Evolutionary conservation across 2,888 invertebrate genomes (phyloP).

Genomic region (Norana najaformis): DNA sequence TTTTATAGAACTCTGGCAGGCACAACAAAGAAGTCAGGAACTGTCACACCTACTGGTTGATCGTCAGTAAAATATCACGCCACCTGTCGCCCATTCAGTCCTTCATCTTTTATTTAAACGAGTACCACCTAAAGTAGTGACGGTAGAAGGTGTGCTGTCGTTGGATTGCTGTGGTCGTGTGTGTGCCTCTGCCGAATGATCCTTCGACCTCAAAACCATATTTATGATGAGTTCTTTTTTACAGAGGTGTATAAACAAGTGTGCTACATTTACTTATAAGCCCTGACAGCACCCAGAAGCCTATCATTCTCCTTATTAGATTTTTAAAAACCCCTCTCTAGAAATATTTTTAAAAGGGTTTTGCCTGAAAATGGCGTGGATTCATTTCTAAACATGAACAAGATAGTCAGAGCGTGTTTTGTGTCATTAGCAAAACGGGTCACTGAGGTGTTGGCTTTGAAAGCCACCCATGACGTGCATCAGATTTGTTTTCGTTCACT

Average conservation of each 20-base stretch:
- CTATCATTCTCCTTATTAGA: neutral
- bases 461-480: neutral
- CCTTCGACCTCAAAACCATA: neutral
- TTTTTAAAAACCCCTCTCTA: neutral
- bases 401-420: neutral
- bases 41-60: neutral
- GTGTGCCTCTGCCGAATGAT: neutral
- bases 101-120: too few species aligned
- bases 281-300: neutral
- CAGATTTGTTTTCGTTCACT: neutral
- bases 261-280: neutral
- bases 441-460: slow-evolving; percentile 5
- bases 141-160: neutral
- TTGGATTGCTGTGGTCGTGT: neutral
- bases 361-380: neutral
- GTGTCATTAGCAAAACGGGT: neutral
- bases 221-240: neutral
- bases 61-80: neutral
- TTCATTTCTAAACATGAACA: neutral
- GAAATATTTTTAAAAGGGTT: neutral
- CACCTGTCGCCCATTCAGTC: too few species aligned
- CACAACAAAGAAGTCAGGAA: too few species aligned
- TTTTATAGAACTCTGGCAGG: too few species aligned
- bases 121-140: neutral
- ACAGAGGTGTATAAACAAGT: neutral